Conservation (phyloP, 2,113 vertebrate genomes). For the Tyto alba region DNA sequence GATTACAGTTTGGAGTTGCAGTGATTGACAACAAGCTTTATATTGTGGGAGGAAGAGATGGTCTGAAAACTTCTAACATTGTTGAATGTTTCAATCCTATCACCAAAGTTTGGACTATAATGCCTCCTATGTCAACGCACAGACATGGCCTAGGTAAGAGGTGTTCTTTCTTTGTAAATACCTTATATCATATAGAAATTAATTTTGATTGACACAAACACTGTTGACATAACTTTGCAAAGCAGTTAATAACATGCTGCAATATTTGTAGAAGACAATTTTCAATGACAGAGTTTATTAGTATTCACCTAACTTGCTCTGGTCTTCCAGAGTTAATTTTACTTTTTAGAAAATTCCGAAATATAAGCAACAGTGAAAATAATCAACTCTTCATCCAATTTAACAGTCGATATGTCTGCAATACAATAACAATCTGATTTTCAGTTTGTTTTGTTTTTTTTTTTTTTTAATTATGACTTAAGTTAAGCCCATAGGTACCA, state of each 20-base stretch:
- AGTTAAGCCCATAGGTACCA: background rate
- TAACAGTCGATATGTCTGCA: background rate
- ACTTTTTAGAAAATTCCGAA: background rate
- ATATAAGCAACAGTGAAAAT: background rate
- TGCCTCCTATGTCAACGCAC: conserved; percentile 98
- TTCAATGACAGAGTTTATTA: background rate
- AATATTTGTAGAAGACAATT: background rate
- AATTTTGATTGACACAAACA: background rate
- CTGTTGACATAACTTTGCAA: background rate
- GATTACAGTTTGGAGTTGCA: conserved; percentile 94
- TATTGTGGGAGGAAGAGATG: conserved; percentile 92
- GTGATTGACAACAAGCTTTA: conserved; percentile 96
- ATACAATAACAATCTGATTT: background rate
- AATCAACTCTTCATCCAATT: background rate
- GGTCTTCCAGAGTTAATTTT: background rate
- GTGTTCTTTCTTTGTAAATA: background rate
- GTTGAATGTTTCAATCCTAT: conserved; percentile 94
- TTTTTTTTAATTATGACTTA: background rate
- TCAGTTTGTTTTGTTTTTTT: too few species aligned
- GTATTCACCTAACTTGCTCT: background rate
- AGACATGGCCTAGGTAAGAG: conserved; percentile 90
- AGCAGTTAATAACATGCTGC: fast-evolving
- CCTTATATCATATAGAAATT: background rate
- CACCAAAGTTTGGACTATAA: conserved; percentile 88
- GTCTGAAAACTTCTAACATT: conserved; percentile 93